Base-by-base conservation (phyloP, 2,113 vertebrate genomes). In the Morone saxatilis region DNA sequence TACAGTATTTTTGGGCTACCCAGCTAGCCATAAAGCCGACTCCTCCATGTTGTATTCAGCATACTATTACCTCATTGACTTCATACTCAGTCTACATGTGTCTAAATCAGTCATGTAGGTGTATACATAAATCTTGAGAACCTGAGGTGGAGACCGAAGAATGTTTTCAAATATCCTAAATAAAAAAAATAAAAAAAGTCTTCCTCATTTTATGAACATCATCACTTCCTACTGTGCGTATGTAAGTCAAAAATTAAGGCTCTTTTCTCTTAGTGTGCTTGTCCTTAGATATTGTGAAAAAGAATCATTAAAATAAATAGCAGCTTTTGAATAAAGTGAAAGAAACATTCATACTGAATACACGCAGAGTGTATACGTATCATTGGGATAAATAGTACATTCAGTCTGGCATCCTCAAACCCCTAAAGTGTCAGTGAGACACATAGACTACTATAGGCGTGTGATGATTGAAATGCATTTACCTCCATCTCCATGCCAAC, bases 401-500 rank as follows among this genome's bases (percentile, higher is more conserved):
- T 13, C 5, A 70, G 5, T 50, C 7, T 20, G 47, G 3, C 56
- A 41, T 8, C 48, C 8, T 54, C 1, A 36, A 56, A 31, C 31
- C 31, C 31, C 31, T 20, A n/a, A 59, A 22, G 38, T 36, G 11
- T 6, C 2, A n/a, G 47, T 5, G 36, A 53, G 62, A 53, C 45
- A 31, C 31, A 31, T 31, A 31, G 47, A 43, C 17, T 0, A 3
- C 16, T 73, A 62, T 19, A 53, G 13, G 20, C 5, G 38, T 72
- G 31, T 54, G 31, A 68, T 72, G 43, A 63, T 50, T 59, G 36
- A 63, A 22, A 76, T 75, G 48, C 45, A 53, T 83, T 76, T 60
- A 77, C 45, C 71, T 76, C 4, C 4, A 40, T 80, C 62, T 56
- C 76, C 59, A 85, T 80, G 63, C 16, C 71, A 74, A 80, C 72